phyloP scores from a whole-genome alignment of 2,888 invertebrate genomes.

The Drosophila prolongata region DNA sequence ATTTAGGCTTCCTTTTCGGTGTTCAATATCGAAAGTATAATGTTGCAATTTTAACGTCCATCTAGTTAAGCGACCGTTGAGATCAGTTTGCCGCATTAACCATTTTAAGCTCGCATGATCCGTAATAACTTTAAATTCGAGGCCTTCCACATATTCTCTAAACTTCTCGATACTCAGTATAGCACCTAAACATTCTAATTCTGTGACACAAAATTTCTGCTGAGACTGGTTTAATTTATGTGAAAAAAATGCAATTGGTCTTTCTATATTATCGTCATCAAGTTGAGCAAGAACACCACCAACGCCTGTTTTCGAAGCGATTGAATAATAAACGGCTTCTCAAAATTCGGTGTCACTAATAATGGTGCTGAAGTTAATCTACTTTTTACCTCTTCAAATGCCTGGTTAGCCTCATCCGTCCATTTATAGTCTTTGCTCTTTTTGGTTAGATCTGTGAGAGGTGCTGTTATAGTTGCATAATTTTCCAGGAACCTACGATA shows the following conservation, averaged over 20 bases:
- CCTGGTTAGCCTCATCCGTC: too few species aligned
- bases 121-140: neutral
- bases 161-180: neutral
- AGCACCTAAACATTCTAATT: neutral
- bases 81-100: neutral
- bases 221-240: neutral
- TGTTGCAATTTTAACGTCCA: neutral
- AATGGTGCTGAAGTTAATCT: neutral
- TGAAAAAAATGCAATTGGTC: neutral
- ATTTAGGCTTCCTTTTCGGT: neutral
- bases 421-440: too few species aligned
- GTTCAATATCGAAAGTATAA: neutral
- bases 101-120: neutral
- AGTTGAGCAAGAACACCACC: neutral
- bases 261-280: slow-evolving; percentile 2
- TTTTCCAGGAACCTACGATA: neutral
- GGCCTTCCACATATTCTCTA: neutral
- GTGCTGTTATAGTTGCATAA: neutral
- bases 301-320: neutral
- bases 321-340: neutral
- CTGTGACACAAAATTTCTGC: slow-evolving; percentile 1
- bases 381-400: neutral
- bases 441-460: neutral
- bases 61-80: neutral
- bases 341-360: slow-evolving; percentile 2